Base-by-base conservation (phyloP, 1,140 invertebrate species). In the Thaumetopoea pityocampa region DNA sequence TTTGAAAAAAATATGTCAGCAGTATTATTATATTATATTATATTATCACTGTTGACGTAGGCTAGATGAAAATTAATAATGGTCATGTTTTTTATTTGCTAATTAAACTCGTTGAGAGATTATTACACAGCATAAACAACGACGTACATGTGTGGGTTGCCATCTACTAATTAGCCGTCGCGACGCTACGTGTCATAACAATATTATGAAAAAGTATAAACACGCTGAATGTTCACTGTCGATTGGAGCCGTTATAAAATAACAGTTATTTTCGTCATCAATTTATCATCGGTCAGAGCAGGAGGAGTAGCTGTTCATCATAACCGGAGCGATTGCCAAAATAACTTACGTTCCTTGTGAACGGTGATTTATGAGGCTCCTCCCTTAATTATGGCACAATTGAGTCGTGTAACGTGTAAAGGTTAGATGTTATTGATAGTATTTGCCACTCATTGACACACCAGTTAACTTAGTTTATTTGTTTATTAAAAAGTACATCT, bases 271-370 rank as follows among this genome's bases (percentile, higher is more conserved):
- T 78, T 67, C 41, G 63, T 58, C 62, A 58, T 67, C 69, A 63
- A 78, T 81, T 74, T 67, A 72, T 81, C 73, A 77, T 55, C 45
- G 55, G 49, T 40, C 40, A 55, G 51, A 34, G 33, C 49, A 62
- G 60, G 66, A 58, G 65, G 59, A 63, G 54, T 54, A 45, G 65
- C 30, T 64, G 69, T 77, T 74, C 65, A 81, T 81, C 69, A 76
- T 66, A 71, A 64, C 58, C 44, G 61, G 53, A 51, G 48, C 58
- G 58, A 78, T 77, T 78, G 77, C 77, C 77, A 81, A 81, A 81
- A 76, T 70, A 68, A 77, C 71, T 67, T 66, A 67, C 69, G 63
- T 64, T 68, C 59, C 42, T 60, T 55, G 53, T 59, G 57, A 51
- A 55, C 35, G 38, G 50, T 81, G 74, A 79, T 79, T 74, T 72